Conservation (phyloP, 2,797 vertebrate species). For the Manis crassicaudata region DNA sequence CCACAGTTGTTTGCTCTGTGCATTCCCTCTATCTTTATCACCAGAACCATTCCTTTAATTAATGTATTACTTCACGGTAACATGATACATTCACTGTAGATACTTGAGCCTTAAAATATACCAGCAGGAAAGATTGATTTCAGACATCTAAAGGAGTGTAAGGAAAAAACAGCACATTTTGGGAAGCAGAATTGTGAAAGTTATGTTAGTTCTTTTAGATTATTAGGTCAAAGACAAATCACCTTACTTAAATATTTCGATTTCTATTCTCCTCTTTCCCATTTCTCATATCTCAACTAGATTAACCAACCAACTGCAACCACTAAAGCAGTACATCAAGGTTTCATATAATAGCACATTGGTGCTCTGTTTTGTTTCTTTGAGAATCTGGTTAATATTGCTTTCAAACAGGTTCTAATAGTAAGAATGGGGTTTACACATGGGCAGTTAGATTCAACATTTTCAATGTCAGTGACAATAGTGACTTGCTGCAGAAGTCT, state of each 20-base stretch:
- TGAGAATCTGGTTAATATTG: background rate
- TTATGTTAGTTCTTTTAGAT: background rate
- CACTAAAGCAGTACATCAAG: background rate
- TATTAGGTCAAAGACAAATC: background rate
- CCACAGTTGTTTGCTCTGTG: background rate
- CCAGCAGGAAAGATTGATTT: background rate
- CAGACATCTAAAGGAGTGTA: background rate
- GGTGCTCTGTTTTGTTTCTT: background rate
- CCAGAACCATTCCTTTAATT: background rate
- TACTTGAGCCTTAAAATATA: background rate
- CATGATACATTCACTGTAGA: background rate
- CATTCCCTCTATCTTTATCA: background rate
- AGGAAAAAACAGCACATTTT: background rate
- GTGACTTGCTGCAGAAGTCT: background rate
- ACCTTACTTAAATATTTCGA: background rate
- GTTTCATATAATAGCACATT: background rate
- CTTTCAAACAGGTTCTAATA: background rate
- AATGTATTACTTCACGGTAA: background rate
- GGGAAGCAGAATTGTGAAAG: background rate
- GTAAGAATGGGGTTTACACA: background rate
- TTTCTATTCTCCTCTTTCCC: background rate
- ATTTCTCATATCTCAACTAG: background rate
- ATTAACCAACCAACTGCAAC: background rate
- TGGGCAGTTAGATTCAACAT: background rate
- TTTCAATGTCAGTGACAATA: background rate